These are phyloP conservation scores for Pocillopora damicornis DNA, from an alignment of 64 coral and sea anemone species.

Conservation along the genomic window DNA sequence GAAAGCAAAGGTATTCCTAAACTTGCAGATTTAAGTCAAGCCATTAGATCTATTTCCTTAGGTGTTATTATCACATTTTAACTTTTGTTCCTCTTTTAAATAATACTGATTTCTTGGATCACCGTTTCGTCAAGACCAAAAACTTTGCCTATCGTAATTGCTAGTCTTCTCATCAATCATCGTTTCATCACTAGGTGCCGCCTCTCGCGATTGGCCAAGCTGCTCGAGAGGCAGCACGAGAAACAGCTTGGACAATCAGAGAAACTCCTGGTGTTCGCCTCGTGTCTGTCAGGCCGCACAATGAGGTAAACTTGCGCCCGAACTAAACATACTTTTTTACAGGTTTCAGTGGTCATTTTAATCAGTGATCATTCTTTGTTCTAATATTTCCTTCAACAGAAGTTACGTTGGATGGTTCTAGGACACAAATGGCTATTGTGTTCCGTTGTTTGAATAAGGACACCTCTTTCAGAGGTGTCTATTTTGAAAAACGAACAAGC, in stretches of 20 bases:
- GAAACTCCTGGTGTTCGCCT: conserved; percentile 52
- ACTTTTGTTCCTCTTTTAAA: too few species aligned
- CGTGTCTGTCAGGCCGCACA: conserved; percentile 48
- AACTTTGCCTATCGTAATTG: background rate
- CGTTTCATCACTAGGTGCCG: background rate
- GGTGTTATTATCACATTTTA: too few species aligned
- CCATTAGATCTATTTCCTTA: too few species aligned
- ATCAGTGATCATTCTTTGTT: background rate
- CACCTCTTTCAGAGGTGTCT: too few species aligned
- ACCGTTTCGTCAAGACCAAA: too few species aligned
- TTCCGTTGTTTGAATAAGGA: too few species aligned
- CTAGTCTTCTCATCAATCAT: background rate
- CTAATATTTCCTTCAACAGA: background rate
- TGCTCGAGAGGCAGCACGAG: conserved; percentile 43
- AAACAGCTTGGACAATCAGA: conserved; percentile 47
- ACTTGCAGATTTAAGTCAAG: background rate
- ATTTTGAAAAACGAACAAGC: too few species aligned
- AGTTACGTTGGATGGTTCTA: too few species aligned
- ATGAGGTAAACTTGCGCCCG: background rate
- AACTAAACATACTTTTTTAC: background rate
- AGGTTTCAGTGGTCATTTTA: background rate
- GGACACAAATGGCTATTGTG: too few species aligned
- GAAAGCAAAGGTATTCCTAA: background rate
- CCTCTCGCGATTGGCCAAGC: conserved; percentile 30
- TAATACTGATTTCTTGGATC: too few species aligned